These are phyloP conservation scores for Cryptosula pallasiana DNA, from an alignment of 2,888 invertebrate genomes.

Conservation along the genomic window DNA sequence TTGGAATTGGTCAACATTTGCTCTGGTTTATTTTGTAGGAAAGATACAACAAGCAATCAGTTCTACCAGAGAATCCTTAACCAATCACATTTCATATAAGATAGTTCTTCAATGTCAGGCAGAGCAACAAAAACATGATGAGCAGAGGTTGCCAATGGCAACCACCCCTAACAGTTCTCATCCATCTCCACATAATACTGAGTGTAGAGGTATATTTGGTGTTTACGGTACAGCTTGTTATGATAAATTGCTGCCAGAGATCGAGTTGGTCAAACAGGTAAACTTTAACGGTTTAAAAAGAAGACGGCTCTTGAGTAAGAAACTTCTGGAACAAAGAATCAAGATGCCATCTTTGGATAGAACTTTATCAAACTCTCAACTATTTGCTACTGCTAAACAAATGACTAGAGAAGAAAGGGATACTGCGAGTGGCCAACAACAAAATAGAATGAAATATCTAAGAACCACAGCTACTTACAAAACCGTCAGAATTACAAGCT, in stretches of 20 bases:
- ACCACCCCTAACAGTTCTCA: not conserved
- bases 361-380: not conserved
- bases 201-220: not conserved
- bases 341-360: not conserved
- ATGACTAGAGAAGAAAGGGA: too few relatives aligned
- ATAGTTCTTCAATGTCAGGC: not conserved
- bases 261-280: not conserved
- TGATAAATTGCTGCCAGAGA: constrained; percentile 1
- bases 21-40: too few relatives aligned
- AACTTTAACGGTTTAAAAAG: not conserved
- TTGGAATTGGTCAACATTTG: too few relatives aligned
- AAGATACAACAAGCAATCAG: not conserved
- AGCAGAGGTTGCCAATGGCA: not conserved
- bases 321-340: not conserved
- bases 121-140: not conserved
- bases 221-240: not conserved
- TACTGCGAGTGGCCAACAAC: too few relatives aligned
- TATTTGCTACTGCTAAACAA: too few relatives aligned
- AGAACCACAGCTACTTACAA: too few relatives aligned
- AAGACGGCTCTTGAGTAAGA: not conserved
- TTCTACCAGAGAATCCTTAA: not conserved
- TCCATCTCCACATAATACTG: not conserved
- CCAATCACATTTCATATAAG: not conserved
- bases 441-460: too few relatives aligned
- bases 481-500: too few relatives aligned